Conservation (phyloP, 1,140 invertebrate genomes). For the Lamellibrachia luymesi region DNA sequence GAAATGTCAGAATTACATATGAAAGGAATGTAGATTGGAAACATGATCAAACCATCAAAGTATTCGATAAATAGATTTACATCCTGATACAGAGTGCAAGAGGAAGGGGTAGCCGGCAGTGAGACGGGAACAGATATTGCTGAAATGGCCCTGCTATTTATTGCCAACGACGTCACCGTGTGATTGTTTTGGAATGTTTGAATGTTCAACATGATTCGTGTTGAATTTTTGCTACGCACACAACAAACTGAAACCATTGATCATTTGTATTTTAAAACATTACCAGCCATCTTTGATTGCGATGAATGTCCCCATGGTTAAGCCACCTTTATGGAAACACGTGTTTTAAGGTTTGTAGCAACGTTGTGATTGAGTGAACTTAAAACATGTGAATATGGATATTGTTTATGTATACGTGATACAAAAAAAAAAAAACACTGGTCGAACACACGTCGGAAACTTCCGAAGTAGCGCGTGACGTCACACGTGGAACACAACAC, state of each 20-base stretch:
- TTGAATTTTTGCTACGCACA: background rate
- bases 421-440: no score
- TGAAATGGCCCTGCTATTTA: background rate
- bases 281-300: background rate
- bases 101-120: background rate
- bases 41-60: background rate
- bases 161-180: background rate
- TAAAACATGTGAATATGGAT: background rate
- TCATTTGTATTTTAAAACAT: background rate
- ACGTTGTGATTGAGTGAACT: background rate
- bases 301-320: background rate
- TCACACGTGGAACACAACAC: no score
- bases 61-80: background rate
- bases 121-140: background rate
- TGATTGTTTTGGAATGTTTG: background rate
- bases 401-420: background rate
- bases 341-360: background rate
- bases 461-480: no score
- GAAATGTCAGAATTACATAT: no score
- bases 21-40: background rate
- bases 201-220: background rate
- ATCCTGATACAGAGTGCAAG: background rate
- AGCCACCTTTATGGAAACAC: background rate
- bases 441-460: no score
- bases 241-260: background rate